Conservation (phyloP, 2,797 vertebrate species). For the Sebastes goodei region DNA sequence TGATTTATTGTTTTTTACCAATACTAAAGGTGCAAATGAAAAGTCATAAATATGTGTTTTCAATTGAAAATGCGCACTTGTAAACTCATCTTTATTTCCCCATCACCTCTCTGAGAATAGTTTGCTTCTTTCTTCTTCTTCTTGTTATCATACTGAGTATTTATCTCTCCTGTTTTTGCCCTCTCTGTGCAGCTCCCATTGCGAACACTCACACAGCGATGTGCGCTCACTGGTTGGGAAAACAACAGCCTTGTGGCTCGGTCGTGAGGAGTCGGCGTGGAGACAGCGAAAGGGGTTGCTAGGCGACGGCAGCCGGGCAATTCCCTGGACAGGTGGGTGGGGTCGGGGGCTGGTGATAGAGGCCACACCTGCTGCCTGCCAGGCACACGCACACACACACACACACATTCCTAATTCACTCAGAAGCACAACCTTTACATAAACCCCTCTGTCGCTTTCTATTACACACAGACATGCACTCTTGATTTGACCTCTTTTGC, state of each 20-base stretch:
- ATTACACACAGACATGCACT: constrained; percentile 26
- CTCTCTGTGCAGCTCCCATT: constrained; percentile 12
- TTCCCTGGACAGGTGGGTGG: constrained; percentile 72
- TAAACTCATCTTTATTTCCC: neutral
- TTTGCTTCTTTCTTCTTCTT: neutral
- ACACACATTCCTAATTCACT: constrained; percentile 32
- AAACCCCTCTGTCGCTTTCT: constrained; percentile 23
- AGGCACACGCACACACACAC: neutral
- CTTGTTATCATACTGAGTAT: neutral
- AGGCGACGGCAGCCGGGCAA: constrained; percentile 64
- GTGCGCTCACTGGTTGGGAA: constrained; percentile 39
- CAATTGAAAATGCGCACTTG: neutral
- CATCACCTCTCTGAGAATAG: neutral
- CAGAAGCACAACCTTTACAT: constrained; percentile 37
- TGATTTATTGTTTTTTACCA: neutral
- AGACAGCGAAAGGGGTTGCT: constrained; percentile 63
- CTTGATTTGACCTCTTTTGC: constrained; percentile 25
- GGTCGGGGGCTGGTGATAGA: constrained; percentile 48
- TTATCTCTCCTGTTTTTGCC: neutral
- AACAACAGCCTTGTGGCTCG: constrained; percentile 54
- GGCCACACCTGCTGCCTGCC: constrained; percentile 69
- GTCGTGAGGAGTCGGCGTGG: constrained; percentile 51
- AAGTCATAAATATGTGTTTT: neutral
- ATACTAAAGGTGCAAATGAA: neutral
- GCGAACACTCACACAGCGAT: constrained; percentile 11